Base-by-base conservation (phyloP, 2,113 vertebrate genomes). In the Elephantulus edwardii region DNA sequence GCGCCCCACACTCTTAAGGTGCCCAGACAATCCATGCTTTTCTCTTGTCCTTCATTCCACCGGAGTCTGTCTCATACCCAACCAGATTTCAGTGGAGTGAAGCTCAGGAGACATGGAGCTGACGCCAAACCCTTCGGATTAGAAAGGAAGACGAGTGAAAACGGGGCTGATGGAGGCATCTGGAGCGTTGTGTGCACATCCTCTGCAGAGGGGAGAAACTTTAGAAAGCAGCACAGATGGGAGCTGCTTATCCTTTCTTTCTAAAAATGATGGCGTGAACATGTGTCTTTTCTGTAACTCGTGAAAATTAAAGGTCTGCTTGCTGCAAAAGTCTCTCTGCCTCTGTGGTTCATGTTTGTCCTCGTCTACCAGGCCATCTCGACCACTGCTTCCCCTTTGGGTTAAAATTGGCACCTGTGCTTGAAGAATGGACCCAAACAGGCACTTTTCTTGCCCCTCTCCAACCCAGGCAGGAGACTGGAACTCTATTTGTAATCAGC, bases 51-150 rank as follows among this genome's bases (percentile, higher is more conserved):
- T 99, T 99, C 99, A 99, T 99, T 99, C 99, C 99, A 99, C 99
- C 99, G 99, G 99, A 99, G 99, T 99, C 99, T 99, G 99, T 99
- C 97, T 98, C 94, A 71, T 98, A 97, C 95, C 96, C 93, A 98
- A 98, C 97, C 99, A 99, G 99, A 99, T 99, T 99, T 99, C 99
- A 99, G 99, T 99, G 99, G 99, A 97, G 98, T 99, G 99, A 99
- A 99, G 99, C 97, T 97, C 99, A 99, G 97, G 98, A 99, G 98
- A 96, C 98, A 98, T 98, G 98, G 98, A 97, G 97, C 97, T 96
- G 68, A 96, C 92, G 91, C 12, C 82, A 4, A 1, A 8, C 13
- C 46, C 54, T 5, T 62, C 33, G 92, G n/a, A 77, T 86, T 62
- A 74, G 80, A 14, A 80, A 62, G 75, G 88, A 42, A 72, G 19